Conservation (phyloP, 2,113 vertebrate genomes). For the Alouatta palliata region DNA sequence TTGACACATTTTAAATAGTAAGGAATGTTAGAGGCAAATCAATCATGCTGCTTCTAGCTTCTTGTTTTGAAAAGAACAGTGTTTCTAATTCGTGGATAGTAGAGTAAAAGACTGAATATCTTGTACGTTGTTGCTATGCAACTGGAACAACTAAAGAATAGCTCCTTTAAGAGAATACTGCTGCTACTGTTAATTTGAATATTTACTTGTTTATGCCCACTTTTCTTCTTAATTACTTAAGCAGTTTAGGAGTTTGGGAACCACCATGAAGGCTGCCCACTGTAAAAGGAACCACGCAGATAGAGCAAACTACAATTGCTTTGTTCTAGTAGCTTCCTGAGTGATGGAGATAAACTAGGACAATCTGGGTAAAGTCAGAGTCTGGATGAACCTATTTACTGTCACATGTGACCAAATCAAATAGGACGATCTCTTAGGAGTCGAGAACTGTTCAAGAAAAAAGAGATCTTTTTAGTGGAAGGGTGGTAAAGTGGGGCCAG, state of each 20-base stretch:
- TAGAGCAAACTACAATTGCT: not conserved
- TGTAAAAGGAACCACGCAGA: not conserved
- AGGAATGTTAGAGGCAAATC: not conserved
- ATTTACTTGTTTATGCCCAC: not conserved
- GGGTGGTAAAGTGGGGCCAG: not conserved
- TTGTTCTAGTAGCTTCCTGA: slow-evolving; percentile 21
- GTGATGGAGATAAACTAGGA: not conserved
- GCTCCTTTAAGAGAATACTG: not conserved
- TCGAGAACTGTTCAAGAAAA: not conserved
- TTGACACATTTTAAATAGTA: slow-evolving; percentile 21
- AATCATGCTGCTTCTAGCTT: not conserved
- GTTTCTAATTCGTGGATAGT: not conserved
- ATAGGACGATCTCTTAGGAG: not conserved
- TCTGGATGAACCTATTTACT: not conserved
- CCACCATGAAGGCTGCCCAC: not conserved
- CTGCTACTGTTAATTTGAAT: not conserved
- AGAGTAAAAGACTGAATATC: not conserved
- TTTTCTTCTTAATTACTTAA: slow-evolving; percentile 40
- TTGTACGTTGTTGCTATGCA: not conserved
- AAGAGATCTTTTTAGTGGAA: slow-evolving; percentile 3
- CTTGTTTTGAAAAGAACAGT: not conserved
- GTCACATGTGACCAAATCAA: not conserved
- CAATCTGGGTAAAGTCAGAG: not conserved
- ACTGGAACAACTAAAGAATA: not conserved
- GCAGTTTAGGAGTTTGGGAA: slow-evolving; percentile 16